Evolutionary conservation across 1,140 invertebrate genomes (phyloP).

Genomic region (Microplitis mediator): DNA sequence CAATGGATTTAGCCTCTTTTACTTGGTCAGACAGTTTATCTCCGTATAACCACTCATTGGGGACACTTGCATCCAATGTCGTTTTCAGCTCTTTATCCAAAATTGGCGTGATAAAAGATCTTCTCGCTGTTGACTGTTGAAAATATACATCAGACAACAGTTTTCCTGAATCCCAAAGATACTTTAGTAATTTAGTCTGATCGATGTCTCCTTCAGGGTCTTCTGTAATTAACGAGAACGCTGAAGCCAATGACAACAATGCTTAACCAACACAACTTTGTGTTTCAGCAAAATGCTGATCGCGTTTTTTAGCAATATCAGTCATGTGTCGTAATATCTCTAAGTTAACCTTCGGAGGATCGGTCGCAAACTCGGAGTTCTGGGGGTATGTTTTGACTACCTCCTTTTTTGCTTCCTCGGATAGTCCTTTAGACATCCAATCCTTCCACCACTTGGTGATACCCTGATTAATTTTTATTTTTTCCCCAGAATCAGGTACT

Average conservation of each 20-base stretch:
- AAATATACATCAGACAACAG: conserved; percentile 16
- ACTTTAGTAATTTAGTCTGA: too few species aligned
- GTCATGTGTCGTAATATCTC: conserved; percentile 14
- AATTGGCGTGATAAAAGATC: conserved; percentile 21
- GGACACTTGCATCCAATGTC: conserved; percentile 11
- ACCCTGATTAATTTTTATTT: too few species aligned
- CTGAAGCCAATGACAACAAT: conserved; percentile 3
- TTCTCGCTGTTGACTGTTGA: conserved; percentile 13
- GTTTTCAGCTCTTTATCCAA: conserved; percentile 20
- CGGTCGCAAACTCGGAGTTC: conserved; percentile 15
- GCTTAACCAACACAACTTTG: conserved; percentile 10
- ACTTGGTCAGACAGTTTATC: conserved; percentile 19
- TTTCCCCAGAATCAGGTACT: too few species aligned
- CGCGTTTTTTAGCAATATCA: conserved; percentile 17
- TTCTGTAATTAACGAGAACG: neutral
- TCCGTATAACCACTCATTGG: conserved; percentile 28
- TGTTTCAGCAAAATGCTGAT: conserved; percentile 14
- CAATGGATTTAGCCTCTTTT: conserved; percentile 23
- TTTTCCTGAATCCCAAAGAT: neutral
- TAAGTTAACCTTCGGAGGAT: conserved; percentile 23
- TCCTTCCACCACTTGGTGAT: too few species aligned
- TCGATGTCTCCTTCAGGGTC: neutral
- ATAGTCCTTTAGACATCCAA: neutral
- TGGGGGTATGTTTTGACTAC: conserved; percentile 23
- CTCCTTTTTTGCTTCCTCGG: conserved; percentile 14